These are phyloP conservation scores for Dicentrarchus labrax DNA, from an alignment of 2,113 vertebrate genomes.

Conservation along the genomic window DNA sequence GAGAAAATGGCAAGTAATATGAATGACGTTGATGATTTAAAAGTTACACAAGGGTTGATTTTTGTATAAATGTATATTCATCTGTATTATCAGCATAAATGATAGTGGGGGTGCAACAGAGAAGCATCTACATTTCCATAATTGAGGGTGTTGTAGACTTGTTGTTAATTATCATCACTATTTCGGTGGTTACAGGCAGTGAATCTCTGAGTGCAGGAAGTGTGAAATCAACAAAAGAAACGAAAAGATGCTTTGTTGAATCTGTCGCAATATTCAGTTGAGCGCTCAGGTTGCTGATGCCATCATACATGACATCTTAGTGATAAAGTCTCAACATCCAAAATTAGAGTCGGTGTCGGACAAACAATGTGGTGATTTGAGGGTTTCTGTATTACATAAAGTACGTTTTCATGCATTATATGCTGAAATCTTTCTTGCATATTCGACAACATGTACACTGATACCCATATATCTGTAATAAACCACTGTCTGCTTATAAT, in stretches of 20 bases:
- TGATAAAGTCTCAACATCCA: background rate
- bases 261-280: background rate
- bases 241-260: constrained; percentile 5
- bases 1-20: background rate
- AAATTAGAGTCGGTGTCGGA: background rate
- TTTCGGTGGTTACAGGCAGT: background rate
- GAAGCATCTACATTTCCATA: background rate
- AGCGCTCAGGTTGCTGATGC: background rate
- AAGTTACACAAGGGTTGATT: background rate
- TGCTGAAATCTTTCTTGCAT: background rate
- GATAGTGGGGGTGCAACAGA: background rate
- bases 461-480: background rate
- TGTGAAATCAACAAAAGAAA: background rate
- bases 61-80: background rate
- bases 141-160: background rate
- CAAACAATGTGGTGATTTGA: background rate
- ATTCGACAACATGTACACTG: background rate
- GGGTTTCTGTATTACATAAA: background rate
- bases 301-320: background rate
- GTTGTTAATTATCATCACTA: background rate
- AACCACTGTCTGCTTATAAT: background rate
- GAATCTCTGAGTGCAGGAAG: background rate
- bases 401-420: background rate
- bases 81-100: background rate
- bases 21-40: too few relatives aligned